Evolutionary conservation across 2,888 invertebrate genomes (phyloP).

Genomic region (Tholera decimalis): DNA sequence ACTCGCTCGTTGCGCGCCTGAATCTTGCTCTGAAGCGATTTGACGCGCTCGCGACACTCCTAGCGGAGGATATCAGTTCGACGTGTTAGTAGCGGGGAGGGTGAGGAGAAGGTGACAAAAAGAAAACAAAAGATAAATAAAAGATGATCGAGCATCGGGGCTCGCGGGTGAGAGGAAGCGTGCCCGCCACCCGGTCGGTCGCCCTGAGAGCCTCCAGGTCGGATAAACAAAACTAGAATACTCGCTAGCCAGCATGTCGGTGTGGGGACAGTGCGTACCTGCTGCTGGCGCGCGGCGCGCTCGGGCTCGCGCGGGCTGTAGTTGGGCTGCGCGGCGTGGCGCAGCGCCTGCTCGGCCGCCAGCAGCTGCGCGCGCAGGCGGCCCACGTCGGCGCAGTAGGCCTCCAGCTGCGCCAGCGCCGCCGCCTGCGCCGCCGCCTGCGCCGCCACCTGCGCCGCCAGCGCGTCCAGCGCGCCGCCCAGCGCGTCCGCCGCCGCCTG

Average conservation of each 20-base stretch:
- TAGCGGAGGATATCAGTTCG: slow-evolving; percentile 90
- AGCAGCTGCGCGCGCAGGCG: slow-evolving; percentile 96
- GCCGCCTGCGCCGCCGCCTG: slow-evolving; percentile 92
- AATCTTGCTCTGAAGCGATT: slow-evolving; percentile 97
- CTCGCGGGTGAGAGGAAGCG: slow-evolving; percentile 77
- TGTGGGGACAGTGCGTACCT: slow-evolving; percentile 93
- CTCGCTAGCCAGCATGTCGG: slow-evolving; percentile 80
- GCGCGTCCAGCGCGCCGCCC: slow-evolving; percentile 93
- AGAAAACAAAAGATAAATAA: slow-evolving; percentile 84
- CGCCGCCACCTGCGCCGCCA: slow-evolving; percentile 93
- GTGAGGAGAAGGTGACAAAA: slow-evolving; percentile 84
- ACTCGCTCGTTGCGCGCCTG: slow-evolving; percentile 97
- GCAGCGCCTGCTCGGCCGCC: slow-evolving; percentile 96
- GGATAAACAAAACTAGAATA: slow-evolving; percentile 85
- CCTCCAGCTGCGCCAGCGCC: slow-evolving; percentile 96
- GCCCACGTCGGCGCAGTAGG: slow-evolving; percentile 97
- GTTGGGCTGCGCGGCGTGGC: slow-evolving; percentile 95
- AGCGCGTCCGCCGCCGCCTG: slow-evolving; percentile 93
- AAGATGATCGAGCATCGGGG: slow-evolving; percentile 68
- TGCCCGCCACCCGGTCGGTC: slow-evolving; percentile 74
- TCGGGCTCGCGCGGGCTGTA: slow-evolving; percentile 96
- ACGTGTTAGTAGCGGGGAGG: slow-evolving; percentile 83
- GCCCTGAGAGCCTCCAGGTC: slow-evolving; percentile 74
- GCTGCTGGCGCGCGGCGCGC: slow-evolving; percentile 96
- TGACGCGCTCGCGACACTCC: slow-evolving; percentile 96